phyloP scores from a whole-genome alignment of 2,113 vertebrate species.

The Gymnobelideus leadbeateri region DNA sequence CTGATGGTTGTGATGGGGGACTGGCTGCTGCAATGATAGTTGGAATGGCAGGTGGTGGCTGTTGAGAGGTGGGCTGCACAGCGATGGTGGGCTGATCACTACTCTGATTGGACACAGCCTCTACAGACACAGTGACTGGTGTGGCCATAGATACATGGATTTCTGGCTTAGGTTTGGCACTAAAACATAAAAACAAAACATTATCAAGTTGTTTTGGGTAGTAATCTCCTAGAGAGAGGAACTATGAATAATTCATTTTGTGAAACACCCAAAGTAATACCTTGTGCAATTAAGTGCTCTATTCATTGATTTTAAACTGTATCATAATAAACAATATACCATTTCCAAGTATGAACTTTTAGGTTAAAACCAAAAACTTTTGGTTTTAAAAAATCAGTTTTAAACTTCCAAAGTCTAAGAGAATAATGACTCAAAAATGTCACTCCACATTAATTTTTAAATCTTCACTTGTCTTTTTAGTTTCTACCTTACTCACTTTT shows the following conservation, averaged over 20 bases:
- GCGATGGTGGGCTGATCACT: constrained; percentile 89
- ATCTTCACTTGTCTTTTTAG: neutral
- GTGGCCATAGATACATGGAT: constrained; percentile 94
- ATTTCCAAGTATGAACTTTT: constrained; percentile 34
- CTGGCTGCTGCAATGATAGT: constrained; percentile 90
- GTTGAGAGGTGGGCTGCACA: constrained; percentile 87
- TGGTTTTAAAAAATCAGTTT: constrained; percentile 43
- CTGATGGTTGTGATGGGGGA: constrained; percentile 91
- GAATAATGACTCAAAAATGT: neutral
- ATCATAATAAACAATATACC: neutral
- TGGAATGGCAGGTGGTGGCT: constrained; percentile 93
- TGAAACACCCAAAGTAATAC: neutral
- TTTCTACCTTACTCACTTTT: neutral
- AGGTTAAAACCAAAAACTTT: too few relatives aligned
- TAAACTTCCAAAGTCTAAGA: neutral
- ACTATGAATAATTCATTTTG: constrained; percentile 22
- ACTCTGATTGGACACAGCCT: constrained; percentile 90
- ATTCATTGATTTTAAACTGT: neutral
- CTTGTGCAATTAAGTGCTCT: neutral
- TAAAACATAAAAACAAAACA: constrained; percentile 77
- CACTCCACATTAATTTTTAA: neutral
- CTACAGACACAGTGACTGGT: constrained; percentile 92
- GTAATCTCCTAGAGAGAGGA: neutral
- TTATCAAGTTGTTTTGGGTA: neutral
- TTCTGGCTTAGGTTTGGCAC: constrained; percentile 95